Percentiles rank a stretch among this genome's conserved stretches.
These are phyloP conservation scores for Odontocerum albicorne DNA, from an alignment of 2,888 invertebrate species.

Conservation along the genomic window DNA sequence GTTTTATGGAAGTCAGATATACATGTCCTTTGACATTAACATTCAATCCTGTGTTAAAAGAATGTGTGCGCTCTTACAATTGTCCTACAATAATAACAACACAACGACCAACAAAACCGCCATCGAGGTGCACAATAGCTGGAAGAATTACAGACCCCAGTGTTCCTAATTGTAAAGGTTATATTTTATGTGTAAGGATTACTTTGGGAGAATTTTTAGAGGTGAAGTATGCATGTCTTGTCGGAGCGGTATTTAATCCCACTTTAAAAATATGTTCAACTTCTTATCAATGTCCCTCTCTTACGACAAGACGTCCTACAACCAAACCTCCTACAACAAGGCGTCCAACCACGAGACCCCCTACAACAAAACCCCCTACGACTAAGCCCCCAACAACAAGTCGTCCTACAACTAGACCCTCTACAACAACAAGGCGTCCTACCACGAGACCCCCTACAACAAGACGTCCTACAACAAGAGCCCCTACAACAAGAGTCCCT, in stretches of 20 bases:
- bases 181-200: not conserved
- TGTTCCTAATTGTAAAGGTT: conserved; percentile 3
- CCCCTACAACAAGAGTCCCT: not conserved
- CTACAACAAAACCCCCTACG: not conserved
- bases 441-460: not conserved
- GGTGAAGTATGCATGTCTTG: not conserved
- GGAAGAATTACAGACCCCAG: not conserved
- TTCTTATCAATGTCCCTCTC: not conserved
- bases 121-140: not conserved
- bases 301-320: not conserved
- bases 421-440: not conserved
- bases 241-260: not conserved
- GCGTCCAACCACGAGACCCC: no score
- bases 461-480: not conserved
- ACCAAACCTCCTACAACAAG: not conserved
- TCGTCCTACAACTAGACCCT: no score
- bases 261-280: not conserved
- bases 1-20: not conserved
- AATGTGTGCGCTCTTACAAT: not conserved
- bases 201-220: not conserved
- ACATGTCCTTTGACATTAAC: not conserved
- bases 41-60: not conserved
- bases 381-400: not conserved
- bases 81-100: not conserved
- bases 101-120: not conserved